Evolutionary conservation across 2,797 vertebrate genomes (phyloP).

Genomic region (Phrynocephalus vlangalii): DNA sequence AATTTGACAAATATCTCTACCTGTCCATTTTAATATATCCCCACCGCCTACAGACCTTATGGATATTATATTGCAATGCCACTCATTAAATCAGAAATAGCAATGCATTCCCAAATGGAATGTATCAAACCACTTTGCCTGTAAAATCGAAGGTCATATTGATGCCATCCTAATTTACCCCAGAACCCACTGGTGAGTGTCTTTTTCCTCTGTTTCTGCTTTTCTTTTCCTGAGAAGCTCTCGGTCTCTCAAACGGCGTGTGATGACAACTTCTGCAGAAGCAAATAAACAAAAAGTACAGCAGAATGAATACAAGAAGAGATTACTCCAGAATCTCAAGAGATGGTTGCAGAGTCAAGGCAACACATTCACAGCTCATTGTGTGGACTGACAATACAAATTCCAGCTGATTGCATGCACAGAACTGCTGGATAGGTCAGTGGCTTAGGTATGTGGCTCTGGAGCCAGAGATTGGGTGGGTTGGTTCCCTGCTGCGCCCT

Average conservation of each 20-base stretch:
- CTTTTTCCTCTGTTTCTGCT: conserved; percentile 87
- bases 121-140: neutral
- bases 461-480: too few relatives aligned
- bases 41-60: too few relatives aligned
- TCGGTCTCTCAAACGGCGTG: conserved; percentile 85
- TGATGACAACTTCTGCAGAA: conserved; percentile 79
- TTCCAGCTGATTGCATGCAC: too few relatives aligned
- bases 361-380: too few relatives aligned
- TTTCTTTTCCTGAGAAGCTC: conserved; percentile 90
- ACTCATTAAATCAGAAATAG: neutral
- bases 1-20: too few relatives aligned
- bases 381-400: neutral
- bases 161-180: conserved; percentile 81
- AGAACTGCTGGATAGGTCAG: too few relatives aligned
- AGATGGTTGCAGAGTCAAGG: neutral
- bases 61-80: neutral
- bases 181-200: conserved; percentile 85
- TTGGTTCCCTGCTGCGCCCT: too few relatives aligned
- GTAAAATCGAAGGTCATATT: neutral
- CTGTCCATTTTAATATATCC: too few relatives aligned
- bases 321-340: neutral
- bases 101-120: neutral
- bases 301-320: neutral
- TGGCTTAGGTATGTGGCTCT: too few relatives aligned
- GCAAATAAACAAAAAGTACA: conserved; percentile 48